Evolutionary conservation across 2,113 vertebrate genomes (phyloP).

Genomic region (Cyprinodon variegatus): DNA sequence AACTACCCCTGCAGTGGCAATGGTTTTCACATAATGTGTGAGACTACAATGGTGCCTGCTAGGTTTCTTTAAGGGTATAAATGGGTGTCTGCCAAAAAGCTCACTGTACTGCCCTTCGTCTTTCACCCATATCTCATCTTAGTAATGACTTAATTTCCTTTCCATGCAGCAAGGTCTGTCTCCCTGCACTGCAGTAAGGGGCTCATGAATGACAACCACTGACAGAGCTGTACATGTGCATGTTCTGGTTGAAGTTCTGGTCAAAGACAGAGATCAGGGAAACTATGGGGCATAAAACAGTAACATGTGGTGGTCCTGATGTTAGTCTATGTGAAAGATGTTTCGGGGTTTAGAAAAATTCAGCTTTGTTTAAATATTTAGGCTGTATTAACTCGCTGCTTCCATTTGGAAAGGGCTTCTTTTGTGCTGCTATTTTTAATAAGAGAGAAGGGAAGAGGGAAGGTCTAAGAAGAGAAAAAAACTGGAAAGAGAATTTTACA

Average conservation of each 20-base stretch:
- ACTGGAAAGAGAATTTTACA: background rate
- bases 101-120: background rate
- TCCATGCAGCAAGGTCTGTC: conserved; percentile 37
- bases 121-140: conserved; percentile 47
- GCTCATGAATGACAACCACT: conserved; percentile 41
- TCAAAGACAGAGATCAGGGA: conserved; percentile 36
- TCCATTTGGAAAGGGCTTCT: conserved; percentile 33
- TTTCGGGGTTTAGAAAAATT: conserved; percentile 54
- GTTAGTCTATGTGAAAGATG: conserved; percentile 16
- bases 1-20: conserved; percentile 27
- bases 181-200: conserved; percentile 35
- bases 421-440: conserved; percentile 19
- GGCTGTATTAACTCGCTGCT: conserved; percentile 37
- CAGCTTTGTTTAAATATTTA: conserved; percentile 71
- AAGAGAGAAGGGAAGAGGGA: conserved; percentile 11
- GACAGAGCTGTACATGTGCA: conserved; percentile 4
- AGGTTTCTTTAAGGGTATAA: conserved; percentile 29
- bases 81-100: conserved; percentile 24
- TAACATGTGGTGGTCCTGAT: conserved; percentile 21
- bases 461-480: conserved; percentile 6
- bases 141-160: conserved; percentile 57
- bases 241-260: conserved; percentile 33
- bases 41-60: conserved; percentile 41
- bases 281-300: conserved; percentile 9
- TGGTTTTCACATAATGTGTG: conserved; percentile 34